Evolutionary conservation across 2,113 vertebrate genomes (phyloP).

Genomic region (Prochilodus magdalenae): DNA sequence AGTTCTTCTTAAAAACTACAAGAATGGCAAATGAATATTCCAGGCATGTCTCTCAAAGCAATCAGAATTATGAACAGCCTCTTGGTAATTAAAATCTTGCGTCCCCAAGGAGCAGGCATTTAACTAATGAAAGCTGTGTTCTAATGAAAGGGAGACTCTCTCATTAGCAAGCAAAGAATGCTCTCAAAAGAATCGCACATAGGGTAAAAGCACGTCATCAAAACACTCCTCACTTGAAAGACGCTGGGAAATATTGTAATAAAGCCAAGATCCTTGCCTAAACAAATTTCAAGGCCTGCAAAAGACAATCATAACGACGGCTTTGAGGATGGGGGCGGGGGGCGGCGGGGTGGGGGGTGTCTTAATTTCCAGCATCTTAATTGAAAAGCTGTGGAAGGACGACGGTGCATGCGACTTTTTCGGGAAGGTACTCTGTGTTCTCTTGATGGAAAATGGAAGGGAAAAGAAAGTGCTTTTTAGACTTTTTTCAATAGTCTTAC

Average conservation of each 20-base stretch:
- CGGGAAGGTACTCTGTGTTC: neutral
- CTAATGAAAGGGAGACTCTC: slow-evolving; percentile 56
- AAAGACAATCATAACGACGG: slow-evolving; percentile 56
- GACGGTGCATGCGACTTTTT: slow-evolving; percentile 12
- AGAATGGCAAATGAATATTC: slow-evolving; percentile 53
- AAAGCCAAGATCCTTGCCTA: slow-evolving; percentile 61
- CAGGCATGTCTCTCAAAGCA: slow-evolving; percentile 56
- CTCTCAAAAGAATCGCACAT: slow-evolving; percentile 55
- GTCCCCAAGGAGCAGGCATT: slow-evolving; percentile 67
- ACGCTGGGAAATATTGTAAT: slow-evolving; percentile 52
- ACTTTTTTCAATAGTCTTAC: neutral
- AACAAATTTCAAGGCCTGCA: slow-evolving; percentile 62
- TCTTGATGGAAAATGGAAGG: neutral
- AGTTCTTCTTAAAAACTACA: slow-evolving; percentile 35
- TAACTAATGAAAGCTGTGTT: slow-evolving; percentile 66
- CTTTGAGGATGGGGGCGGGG: slow-evolving; percentile 17
- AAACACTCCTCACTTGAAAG: slow-evolving; percentile 53
- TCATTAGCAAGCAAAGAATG: slow-evolving; percentile 63
- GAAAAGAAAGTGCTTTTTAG: neutral
- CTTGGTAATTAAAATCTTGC: slow-evolving; percentile 63
- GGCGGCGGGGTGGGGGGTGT: slow-evolving; percentile 26
- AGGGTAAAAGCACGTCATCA: slow-evolving; percentile 58
- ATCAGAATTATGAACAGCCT: slow-evolving; percentile 55
- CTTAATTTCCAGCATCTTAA: slow-evolving; percentile 55
- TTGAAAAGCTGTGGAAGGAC: slow-evolving; percentile 52